Conservation (phyloP, 53 echinoderm and acorn worm genomes). For the Antedon mediterranea region DNA sequence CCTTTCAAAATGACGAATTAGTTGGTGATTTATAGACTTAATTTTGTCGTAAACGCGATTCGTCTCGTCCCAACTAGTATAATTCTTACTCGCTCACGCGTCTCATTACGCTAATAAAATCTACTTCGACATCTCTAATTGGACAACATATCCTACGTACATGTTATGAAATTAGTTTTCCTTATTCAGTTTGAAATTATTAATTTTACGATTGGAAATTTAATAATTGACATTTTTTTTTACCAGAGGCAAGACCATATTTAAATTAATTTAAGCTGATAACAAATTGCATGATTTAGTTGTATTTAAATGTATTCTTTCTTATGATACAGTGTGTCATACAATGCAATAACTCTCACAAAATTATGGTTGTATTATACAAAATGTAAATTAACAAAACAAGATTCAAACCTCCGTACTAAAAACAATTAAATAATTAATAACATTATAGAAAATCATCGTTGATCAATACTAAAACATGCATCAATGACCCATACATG, state of each 20-base stretch:
- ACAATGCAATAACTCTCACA: too few species aligned
- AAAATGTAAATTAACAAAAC: too few species aligned
- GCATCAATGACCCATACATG: too few species aligned
- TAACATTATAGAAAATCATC: too few species aligned
- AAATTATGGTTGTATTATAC: too few species aligned
- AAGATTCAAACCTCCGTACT: too few species aligned
- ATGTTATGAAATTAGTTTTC: neutral
- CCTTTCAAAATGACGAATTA: conserved; percentile 1
- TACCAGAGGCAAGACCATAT: neutral
- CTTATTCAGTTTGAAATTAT: neutral
- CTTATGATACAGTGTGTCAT: neutral
- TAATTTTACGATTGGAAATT: neutral
- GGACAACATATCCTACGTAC: neutral
- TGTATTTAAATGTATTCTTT: neutral
- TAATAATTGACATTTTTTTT: neutral
- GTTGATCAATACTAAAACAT: too few species aligned
- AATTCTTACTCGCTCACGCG: neutral
- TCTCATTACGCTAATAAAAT: neutral
- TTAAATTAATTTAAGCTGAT: neutral
- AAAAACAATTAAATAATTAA: too few species aligned
- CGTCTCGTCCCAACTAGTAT: neutral
- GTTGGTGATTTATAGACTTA: neutral
- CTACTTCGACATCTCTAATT: neutral
- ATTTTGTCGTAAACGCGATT: neutral
- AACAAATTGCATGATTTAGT: too few species aligned